A percentile compares a stretch with the other conserved stretches of the same genome.
Evolutionary conservation across 2,797 vertebrate genomes (phyloP).

Genomic region (Lepilemur septentrionalis): DNA sequence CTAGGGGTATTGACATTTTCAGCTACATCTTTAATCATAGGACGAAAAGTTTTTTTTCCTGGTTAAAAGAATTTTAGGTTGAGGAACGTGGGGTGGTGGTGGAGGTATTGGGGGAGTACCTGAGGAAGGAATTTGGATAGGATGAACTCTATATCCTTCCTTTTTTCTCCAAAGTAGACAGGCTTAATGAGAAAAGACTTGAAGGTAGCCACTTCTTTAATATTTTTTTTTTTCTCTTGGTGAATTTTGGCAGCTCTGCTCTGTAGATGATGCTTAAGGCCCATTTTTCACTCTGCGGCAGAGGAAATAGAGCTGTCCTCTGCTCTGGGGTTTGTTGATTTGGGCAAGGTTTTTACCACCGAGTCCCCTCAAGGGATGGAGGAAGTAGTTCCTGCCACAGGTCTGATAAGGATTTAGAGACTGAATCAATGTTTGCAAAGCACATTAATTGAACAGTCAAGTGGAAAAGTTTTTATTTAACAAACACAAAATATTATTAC

Average conservation of each 20-base stretch:
- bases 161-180: background rate
- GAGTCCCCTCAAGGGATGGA: background rate
- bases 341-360: background rate
- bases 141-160: background rate
- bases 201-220: background rate
- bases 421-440: background rate
- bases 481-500: background rate
- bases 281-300: background rate
- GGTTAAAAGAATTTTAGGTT: background rate
- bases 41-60: background rate
- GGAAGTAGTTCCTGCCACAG: background rate
- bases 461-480: background rate
- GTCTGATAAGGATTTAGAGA: background rate
- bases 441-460: background rate
- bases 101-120: background rate
- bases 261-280: background rate
- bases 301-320: background rate
- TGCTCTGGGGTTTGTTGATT: slow-evolving; percentile 3
- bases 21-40: background rate
- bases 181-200: background rate
- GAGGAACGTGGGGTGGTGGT: background rate
- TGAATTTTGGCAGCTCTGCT: slow-evolving; percentile 38
- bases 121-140: background rate
- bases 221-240: background rate
- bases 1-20: background rate